Conservation (phyloP, 2,797 vertebrate genomes). For the Dromococcyx pavoninus region DNA sequence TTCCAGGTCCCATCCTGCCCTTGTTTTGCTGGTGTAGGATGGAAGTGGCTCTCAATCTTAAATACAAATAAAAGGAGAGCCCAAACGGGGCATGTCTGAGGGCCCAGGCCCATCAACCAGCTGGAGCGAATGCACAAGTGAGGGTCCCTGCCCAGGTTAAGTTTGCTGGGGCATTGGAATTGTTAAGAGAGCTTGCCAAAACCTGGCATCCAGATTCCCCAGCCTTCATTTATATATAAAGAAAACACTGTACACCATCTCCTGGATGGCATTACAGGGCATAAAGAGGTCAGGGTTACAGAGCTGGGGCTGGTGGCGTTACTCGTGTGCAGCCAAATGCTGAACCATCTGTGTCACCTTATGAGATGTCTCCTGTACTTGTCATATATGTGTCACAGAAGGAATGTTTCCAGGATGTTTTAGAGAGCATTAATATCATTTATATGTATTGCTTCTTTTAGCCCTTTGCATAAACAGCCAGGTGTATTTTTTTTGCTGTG, state of each 20-base stretch:
- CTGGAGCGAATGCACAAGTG: accelerated
- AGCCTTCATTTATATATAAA: background rate
- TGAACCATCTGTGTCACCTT: background rate
- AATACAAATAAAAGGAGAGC: background rate
- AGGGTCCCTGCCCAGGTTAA: background rate
- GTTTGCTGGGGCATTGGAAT: background rate
- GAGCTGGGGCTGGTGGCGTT: background rate
- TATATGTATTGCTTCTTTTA: constrained; percentile 22
- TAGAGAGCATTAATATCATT: constrained; percentile 8
- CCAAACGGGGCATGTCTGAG: background rate
- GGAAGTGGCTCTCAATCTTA: background rate
- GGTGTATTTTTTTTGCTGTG: background rate
- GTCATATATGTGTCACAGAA: background rate
- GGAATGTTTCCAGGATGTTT: constrained; percentile 17
- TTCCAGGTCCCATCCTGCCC: background rate
- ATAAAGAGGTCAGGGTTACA: background rate
- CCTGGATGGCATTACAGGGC: background rate
- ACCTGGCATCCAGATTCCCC: background rate
- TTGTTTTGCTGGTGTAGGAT: background rate
- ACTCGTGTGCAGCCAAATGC: background rate
- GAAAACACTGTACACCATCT: background rate
- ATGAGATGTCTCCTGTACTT: background rate
- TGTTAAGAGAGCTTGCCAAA: background rate
- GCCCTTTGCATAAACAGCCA: constrained; percentile 16
- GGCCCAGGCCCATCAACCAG: background rate